phyloP scores from a whole-genome alignment of 2,113 vertebrate genomes.

The Megalops atlanticus region DNA sequence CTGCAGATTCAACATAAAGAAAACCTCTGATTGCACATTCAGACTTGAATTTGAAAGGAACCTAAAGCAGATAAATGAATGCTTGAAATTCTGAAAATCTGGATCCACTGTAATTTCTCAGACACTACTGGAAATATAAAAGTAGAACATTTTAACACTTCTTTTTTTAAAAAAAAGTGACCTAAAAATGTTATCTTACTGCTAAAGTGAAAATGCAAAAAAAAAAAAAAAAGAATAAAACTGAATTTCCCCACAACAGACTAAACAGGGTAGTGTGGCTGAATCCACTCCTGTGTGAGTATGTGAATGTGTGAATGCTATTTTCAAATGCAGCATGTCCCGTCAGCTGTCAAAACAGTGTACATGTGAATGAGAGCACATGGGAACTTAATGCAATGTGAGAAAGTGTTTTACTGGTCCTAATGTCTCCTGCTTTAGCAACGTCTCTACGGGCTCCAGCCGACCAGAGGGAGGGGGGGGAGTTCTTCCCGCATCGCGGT shows the following conservation, averaged over 20 bases:
- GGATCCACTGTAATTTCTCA: constrained; percentile 21
- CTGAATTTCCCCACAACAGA: not conserved
- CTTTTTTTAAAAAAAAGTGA: constrained; percentile 12
- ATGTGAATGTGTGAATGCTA: not conserved
- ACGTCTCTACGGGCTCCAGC: not conserved
- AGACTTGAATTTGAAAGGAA: constrained; percentile 38
- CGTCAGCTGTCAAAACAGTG: not conserved
- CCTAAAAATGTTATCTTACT: not conserved
- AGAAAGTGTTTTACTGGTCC: constrained; percentile 11
- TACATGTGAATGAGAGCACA: not conserved
- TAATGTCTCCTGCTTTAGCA: not conserved
- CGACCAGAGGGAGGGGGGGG: constrained; percentile 7
- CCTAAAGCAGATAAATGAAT: constrained; percentile 31
- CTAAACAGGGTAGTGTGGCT: not conserved
- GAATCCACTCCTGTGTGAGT: not conserved
- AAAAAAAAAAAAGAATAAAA: not conserved
- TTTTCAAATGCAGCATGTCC: not conserved
- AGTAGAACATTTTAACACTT: not conserved
- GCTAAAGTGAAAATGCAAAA: not conserved
- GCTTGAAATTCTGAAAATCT: constrained; percentile 13
- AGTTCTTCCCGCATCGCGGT: constrained; percentile 48
- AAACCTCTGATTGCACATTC: constrained; percentile 51
- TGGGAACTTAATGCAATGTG: not conserved
- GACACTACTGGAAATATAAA: constrained; percentile 12
- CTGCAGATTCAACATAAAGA: constrained; percentile 16